Base-by-base conservation (phyloP, 2,888 invertebrate species). In the Elegia similella region DNA sequence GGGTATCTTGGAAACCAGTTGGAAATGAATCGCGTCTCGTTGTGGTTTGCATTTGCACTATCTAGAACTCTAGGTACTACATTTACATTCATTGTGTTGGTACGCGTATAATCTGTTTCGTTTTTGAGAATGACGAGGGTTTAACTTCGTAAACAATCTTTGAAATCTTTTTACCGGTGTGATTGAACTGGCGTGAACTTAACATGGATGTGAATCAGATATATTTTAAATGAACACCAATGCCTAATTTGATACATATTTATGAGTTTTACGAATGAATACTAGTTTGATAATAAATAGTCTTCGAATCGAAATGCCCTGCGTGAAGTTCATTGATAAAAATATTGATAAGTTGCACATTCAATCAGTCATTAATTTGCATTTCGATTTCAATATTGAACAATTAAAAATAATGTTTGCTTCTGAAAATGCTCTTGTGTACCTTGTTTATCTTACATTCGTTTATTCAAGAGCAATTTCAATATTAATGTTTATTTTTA, bases 251-350 rank as follows among this genome's bases (percentile, higher is more conserved):
- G 13, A 48, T 30, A 32, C 30, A 47, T 48, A 30, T 44, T 44
- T 16, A 52, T 52, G 30, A 43, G 15, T 78, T 78, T 77, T 73
- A n/a, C n/a, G n/a, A 83, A 15, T 43, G 81, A 80, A 79, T 76
- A 78, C 5, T n/a, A 38, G 38, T n/a, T 38, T 38, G 38, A 75
- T 73, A 78, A 70, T 68, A 67, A 66, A 68, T n/a, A n/a, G n/a
- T n/a, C n/a, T 23, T 23, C 23, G 23, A 23, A 34, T 12, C 6
- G 1, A 38, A n/a, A 12, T 38, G n/a, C 12, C 5, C 38, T 38
- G 38, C 38, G 38, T 38, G 1, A 34, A 34, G 34, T 12, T 34
- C 34, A 34, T 34, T 34, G 34, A 34, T 34, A 8, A 34, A 8
- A 6, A 10, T 34, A 8, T 10, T 34, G 10, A 2, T 34, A 8